Base-by-base conservation (phyloP, 2,797 vertebrate species). In the Chloroceryle inda region DNA sequence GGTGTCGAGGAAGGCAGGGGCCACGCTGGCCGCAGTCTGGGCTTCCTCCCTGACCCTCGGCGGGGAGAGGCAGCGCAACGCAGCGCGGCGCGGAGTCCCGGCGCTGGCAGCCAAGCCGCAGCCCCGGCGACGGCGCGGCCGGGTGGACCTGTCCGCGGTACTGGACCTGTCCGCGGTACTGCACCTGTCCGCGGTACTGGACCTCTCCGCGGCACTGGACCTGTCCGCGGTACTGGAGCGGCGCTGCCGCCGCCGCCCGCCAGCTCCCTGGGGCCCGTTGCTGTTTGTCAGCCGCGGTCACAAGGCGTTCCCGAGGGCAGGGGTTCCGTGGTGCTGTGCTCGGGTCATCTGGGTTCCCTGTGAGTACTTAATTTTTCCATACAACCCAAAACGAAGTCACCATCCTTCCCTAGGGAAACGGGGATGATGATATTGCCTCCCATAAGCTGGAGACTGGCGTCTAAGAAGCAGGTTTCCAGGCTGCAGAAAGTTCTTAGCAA, bases 171-270 rank as follows among this genome's bases (percentile, higher is more conserved):
- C 35, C 35, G 35, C 35, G 35, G 35, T 35, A 35, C 23, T 31
- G 90, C 94, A 72, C 84, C 91, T 92, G 44, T 92, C 81, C 71
- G 35, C 45, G 83, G 89, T 91, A 29, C 88, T 92, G 85, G 1
- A 85, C n/a, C n/a, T n/a, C n/a, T 35, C 35, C 35, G 35, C 35
- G 35, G 35, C 8, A 35, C 23, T 31, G 90, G 95, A 72, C 84
- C 91, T 92, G 44, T 92, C 81, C 71, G 35, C 45, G 83, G 89
- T 91, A 29, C 88, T 92, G 85, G 1, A 85, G 78, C 35, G 24
- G 8, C 23, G 13, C 13, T 21, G 47, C 52, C 22, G 37, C n/a
- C 37, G 27, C 73, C 31, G 38, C 23, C 10, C 38, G 29, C 8
- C 42, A 5, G 27, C 44, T 38, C 8, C 16, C 38, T 0, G 49